Conservation (phyloP, 2,797 vertebrate species). For the Cossypha heuglini region DNA sequence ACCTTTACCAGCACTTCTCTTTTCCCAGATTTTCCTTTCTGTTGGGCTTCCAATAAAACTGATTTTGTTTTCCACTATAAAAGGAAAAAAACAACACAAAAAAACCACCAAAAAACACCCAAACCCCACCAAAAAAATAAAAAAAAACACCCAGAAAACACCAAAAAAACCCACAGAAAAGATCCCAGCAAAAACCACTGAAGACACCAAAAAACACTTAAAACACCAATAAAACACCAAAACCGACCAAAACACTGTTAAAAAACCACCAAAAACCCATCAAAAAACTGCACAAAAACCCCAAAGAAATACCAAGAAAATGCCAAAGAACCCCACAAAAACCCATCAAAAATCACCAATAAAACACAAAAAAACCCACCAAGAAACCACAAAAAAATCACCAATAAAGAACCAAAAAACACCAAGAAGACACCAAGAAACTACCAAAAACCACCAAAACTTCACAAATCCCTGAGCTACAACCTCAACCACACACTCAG, state of each 20-base stretch:
- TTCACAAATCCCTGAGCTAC: neutral
- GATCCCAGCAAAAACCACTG: too few species aligned
- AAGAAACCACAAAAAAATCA: rapidly evolving
- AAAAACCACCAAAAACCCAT: rapidly evolving
- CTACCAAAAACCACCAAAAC: neutral
- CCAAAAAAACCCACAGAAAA: rapidly evolving
- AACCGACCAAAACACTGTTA: rapidly evolving
- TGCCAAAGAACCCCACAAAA: neutral
- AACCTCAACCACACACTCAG: neutral
- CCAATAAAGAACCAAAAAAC: neutral
- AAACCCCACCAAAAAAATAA: neutral
- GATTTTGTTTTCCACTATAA: neutral
- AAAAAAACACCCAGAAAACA: rapidly evolving
- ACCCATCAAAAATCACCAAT: neutral
- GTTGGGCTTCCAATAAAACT: neutral
- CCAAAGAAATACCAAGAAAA: neutral
- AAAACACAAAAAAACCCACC: rapidly evolving
- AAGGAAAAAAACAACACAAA: rapidly evolving
- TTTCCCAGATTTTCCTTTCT: neutral
- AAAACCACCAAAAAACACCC: neutral
- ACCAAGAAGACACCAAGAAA: neutral
- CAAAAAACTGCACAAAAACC: too few species aligned
- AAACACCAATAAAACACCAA: neutral
- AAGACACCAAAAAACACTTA: neutral
- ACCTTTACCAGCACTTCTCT: neutral